phyloP scores from a whole-genome alignment of 1,140 invertebrate genomes.

The Planococcus citri region DNA sequence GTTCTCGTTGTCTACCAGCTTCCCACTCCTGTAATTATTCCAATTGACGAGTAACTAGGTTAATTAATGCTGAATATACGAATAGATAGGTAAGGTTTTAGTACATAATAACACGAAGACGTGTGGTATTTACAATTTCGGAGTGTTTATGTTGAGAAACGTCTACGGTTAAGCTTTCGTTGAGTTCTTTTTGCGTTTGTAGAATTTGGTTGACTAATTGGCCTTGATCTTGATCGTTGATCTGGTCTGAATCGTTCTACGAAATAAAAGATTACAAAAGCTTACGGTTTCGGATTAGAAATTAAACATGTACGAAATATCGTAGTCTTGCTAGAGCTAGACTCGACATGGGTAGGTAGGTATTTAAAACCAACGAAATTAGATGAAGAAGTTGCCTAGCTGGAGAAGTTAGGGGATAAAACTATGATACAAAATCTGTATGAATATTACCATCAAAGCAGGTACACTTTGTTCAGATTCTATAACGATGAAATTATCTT shows the following conservation, averaged over 20 bases:
- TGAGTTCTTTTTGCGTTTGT: conserved; percentile 56
- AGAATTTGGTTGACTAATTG: conserved; percentile 67
- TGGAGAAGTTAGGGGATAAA: too few species aligned
- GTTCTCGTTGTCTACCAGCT: conserved; percentile 45
- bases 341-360: too few species aligned
- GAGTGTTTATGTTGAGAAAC: neutral
- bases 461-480: neutral
- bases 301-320: too few species aligned
- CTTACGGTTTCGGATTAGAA: too few species aligned
- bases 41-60: neutral
- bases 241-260: neutral
- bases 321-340: too few species aligned
- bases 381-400: too few species aligned
- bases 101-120: neutral
- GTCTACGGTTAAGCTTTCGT: conserved; percentile 28
- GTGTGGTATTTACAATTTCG: neutral
- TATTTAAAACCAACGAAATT: too few species aligned
- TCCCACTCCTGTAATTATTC: conserved; percentile 43
- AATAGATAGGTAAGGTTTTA: neutral
- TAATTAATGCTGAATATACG: too few species aligned
- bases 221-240: conserved; percentile 41
- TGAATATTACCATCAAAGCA: neutral
- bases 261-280: neutral
- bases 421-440: too few species aligned
- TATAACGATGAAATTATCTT: conserved; percentile 12